phyloP scores from a whole-genome alignment of 2,113 vertebrate genomes.

The Sinocyclocheilus maitianheensis region DNA sequence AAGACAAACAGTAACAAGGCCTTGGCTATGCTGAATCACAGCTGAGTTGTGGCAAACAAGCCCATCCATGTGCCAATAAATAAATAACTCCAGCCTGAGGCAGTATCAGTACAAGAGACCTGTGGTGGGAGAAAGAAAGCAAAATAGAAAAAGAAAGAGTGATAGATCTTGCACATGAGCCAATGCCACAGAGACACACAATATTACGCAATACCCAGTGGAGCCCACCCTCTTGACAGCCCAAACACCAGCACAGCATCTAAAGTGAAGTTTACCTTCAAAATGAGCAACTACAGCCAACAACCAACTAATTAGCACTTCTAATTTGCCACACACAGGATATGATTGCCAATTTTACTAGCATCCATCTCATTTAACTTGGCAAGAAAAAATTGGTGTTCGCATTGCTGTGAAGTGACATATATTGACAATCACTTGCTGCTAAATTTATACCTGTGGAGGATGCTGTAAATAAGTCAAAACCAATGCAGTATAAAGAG shows the following conservation, averaged over 20 bases:
- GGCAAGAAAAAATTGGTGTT: not conserved
- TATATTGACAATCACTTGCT: not conserved
- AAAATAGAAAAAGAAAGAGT: slow-evolving; percentile 5
- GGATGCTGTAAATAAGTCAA: not conserved
- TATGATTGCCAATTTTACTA: not conserved
- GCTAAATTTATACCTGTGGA: not conserved
- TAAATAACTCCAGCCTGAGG: slow-evolving; percentile 6
- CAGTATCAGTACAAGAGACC: not conserved
- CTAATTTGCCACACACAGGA: not conserved
- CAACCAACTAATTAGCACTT: slow-evolving; percentile 39
- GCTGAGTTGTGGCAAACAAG: slow-evolving; percentile 30
- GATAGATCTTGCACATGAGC: slow-evolving; percentile 32
- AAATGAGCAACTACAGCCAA: not conserved
- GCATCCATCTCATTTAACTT: not conserved
- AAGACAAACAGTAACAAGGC: not conserved
- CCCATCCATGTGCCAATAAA: slow-evolving; percentile 28
- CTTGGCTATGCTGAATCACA: slow-evolving; percentile 1
- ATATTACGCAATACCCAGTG: slow-evolving; percentile 61
- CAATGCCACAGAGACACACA: slow-evolving; percentile 55
- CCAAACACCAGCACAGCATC: slow-evolving; percentile 38
- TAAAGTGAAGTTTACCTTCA: not conserved
- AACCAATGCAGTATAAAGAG: not conserved
- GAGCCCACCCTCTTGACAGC: slow-evolving; percentile 32
- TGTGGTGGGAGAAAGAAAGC: not conserved
- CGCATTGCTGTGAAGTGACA: not conserved